Evolutionary conservation across 2,888 invertebrate species (phyloP).

Genomic region (Heliconius cydno): DNA sequence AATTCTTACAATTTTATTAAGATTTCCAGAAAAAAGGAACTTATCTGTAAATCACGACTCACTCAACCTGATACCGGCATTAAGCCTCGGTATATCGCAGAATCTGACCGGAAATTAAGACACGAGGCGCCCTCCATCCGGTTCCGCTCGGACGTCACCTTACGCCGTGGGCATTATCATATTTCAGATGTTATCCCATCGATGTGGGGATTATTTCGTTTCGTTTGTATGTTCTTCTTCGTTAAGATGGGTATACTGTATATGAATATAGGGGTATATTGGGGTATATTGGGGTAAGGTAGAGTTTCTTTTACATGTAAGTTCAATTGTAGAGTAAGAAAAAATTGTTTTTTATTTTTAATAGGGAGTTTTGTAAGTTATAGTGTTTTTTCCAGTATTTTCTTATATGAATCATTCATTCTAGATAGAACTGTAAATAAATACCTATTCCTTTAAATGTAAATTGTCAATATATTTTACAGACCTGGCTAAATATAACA

Average conservation of each 20-base stretch:
- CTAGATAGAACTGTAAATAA: too few species aligned
- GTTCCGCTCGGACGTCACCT: slow-evolving; percentile 75
- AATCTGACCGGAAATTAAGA: slow-evolving; percentile 82
- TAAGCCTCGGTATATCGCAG: slow-evolving; percentile 54
- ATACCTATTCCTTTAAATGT: too few species aligned
- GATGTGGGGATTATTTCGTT: slow-evolving; percentile 33
- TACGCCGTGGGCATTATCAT: slow-evolving; percentile 69
- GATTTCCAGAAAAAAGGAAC: slow-evolving; percentile 12
- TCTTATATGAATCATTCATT: too few species aligned
- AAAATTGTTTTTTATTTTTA: background rate
- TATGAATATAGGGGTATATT: background rate
- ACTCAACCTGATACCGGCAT: slow-evolving; percentile 34
- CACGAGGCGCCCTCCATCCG: slow-evolving; percentile 59
- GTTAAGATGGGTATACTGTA: slow-evolving; percentile 6
- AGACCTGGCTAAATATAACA: too few species aligned
- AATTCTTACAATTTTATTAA: background rate
- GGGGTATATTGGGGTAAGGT: background rate
- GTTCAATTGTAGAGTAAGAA: background rate
- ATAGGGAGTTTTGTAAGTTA: background rate
- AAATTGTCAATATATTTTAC: too few species aligned
- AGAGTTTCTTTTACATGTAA: background rate
- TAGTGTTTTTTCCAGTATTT: too few species aligned
- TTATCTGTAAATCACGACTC: slow-evolving; percentile 29
- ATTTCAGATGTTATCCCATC: slow-evolving; percentile 55
- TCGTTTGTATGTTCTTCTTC: slow-evolving; percentile 21